phyloP scores from a whole-genome alignment of 2,113 vertebrate species.

The Calyptommatus sinebrachiatus region DNA sequence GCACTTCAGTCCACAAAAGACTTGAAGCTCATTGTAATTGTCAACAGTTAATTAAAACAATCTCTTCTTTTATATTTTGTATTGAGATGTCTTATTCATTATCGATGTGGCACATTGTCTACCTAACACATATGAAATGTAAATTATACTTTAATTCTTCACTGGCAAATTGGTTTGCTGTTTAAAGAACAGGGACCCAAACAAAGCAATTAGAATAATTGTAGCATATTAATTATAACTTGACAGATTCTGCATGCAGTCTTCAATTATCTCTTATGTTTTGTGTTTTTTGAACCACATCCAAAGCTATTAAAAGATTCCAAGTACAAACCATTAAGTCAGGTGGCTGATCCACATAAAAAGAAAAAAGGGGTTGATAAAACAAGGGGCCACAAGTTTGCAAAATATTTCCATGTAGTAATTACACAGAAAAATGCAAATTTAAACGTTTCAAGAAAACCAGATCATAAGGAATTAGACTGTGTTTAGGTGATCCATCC shows the following conservation, averaged over 20 bases:
- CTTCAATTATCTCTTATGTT: conserved; percentile 74
- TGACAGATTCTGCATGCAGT: conserved; percentile 74
- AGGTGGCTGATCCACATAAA: background rate
- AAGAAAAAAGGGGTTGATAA: background rate
- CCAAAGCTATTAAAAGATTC: conserved; percentile 74
- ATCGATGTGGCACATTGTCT: conserved; percentile 64
- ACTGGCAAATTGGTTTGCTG: conserved; percentile 78
- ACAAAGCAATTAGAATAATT: conserved; percentile 80
- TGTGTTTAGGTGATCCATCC: too few relatives aligned
- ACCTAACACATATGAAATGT: conserved; percentile 67
- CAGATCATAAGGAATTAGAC: too few relatives aligned
- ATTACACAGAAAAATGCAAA: too few relatives aligned
- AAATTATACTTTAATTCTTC: conserved; percentile 73
- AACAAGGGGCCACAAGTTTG: background rate
- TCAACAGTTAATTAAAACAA: background rate
- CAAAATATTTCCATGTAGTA: background rate
- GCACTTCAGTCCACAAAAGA: background rate
- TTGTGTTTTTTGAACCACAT: conserved; percentile 70
- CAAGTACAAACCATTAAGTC: background rate
- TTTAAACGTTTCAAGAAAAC: too few relatives aligned
- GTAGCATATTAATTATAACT: conserved; percentile 76
- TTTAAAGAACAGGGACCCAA: conserved; percentile 75
- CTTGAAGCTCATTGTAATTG: background rate
- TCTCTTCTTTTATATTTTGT: background rate
- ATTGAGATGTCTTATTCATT: conserved; percentile 39